Evolutionary conservation across 2,888 invertebrate genomes (phyloP).

Genomic region (Volucella inflata): DNA sequence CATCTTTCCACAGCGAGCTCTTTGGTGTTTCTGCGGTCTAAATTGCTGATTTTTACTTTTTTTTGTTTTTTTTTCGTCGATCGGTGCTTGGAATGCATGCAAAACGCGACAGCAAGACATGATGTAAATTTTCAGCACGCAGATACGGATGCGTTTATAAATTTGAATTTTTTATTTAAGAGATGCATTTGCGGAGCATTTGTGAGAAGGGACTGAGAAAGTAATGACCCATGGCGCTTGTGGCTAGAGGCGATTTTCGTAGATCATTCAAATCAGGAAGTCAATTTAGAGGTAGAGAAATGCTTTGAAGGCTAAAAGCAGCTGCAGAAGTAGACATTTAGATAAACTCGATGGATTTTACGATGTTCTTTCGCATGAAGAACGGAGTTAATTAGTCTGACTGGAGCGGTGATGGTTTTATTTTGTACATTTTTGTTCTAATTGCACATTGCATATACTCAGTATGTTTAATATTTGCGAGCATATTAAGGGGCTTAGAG

Average conservation of each 20-base stretch:
- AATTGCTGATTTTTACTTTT: constrained; percentile 38
- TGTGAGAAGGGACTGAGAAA: constrained; percentile 20
- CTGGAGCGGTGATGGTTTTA: too few species aligned
- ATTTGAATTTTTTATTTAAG: constrained; percentile 62
- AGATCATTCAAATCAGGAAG: constrained; percentile 48
- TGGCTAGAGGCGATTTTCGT: constrained; percentile 39
- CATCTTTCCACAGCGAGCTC: constrained; percentile 23
- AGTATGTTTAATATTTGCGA: too few species aligned
- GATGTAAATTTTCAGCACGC: constrained; percentile 55
- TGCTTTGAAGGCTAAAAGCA: constrained; percentile 25
- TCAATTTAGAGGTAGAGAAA: neutral
- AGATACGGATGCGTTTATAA: constrained; percentile 57
- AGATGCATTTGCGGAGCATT: constrained; percentile 12
- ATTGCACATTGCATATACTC: too few species aligned
- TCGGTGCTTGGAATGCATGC: constrained; percentile 31
- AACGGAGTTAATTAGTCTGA: too few species aligned
- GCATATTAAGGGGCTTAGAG: too few species aligned
- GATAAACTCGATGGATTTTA: too few species aligned
- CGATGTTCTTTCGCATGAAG: too few species aligned
- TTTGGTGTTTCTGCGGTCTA: constrained; percentile 28
- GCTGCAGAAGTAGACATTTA: neutral
- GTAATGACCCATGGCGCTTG: constrained; percentile 49
- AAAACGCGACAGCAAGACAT: constrained; percentile 32
- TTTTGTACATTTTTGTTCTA: too few species aligned
- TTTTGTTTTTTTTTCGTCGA: too few species aligned